Evolutionary conservation across 2,113 vertebrate species (phyloP).

Genomic region (Alces alces): DNA sequence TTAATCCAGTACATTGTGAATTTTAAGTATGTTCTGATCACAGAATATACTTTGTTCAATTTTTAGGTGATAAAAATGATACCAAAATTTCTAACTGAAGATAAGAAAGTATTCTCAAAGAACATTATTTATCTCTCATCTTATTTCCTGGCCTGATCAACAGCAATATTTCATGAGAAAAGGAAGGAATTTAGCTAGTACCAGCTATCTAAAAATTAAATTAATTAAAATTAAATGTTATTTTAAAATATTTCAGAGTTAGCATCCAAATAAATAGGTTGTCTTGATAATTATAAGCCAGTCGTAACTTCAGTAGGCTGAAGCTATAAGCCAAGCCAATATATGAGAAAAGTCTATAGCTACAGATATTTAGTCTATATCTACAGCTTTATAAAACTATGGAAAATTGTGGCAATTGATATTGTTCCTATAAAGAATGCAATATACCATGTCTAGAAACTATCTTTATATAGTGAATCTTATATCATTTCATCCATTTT

Average conservation of each 20-base stretch:
- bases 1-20: background rate
- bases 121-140: background rate
- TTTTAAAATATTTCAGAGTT: slow-evolving; percentile 4
- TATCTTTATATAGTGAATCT: background rate
- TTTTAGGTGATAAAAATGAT: background rate
- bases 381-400: background rate
- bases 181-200: background rate
- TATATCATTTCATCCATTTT: background rate
- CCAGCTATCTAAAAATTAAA: background rate
- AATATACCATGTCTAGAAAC: background rate
- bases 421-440: background rate
- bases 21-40: background rate
- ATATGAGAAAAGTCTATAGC: background rate
- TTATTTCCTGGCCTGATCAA: background rate
- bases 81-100: background rate
- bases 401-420: background rate
- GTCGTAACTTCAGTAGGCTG: background rate
- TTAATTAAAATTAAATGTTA: background rate
- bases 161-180: background rate
- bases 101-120: background rate
- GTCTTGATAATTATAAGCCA: background rate
- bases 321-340: background rate
- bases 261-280: background rate
- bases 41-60: background rate
- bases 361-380: background rate